These are phyloP conservation scores for Tenthredo mesomela DNA, from an alignment of 2,888 invertebrate genomes.

Conservation along the genomic window DNA sequence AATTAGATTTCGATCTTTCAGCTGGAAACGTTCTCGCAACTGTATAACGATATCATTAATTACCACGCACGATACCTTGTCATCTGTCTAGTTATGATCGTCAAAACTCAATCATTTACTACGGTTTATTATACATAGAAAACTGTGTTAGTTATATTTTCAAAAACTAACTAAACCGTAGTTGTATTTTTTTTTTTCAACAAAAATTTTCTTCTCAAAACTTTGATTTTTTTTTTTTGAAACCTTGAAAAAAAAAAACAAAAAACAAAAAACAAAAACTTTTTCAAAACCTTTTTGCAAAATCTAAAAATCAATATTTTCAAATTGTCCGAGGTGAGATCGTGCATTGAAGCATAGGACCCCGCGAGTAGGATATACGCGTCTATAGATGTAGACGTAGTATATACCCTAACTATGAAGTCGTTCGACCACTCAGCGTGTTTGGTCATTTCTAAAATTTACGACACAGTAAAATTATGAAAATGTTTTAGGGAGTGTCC, in stretches of 20 bases:
- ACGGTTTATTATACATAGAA: background rate
- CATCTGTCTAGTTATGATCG: slow-evolving; percentile 2
- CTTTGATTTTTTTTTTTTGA: background rate
- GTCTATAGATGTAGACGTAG: background rate
- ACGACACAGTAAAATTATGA: slow-evolving; percentile 53
- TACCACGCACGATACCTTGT: slow-evolving; percentile 15
- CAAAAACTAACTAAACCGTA: background rate
- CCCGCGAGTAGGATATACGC: background rate
- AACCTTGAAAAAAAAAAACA: no score
- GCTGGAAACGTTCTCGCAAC: background rate
- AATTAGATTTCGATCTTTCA: background rate
- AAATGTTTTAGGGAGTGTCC: slow-evolving; percentile 51
- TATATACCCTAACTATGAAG: slow-evolving; percentile 28
- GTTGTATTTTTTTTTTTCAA: no score
- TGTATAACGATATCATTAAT: slow-evolving; percentile 29
- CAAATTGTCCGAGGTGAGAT: background rate
- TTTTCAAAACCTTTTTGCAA: background rate
- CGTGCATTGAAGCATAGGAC: background rate
- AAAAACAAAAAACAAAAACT: no score
- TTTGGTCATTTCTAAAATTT: slow-evolving; percentile 53
- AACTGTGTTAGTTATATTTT: background rate
- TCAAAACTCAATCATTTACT: background rate
- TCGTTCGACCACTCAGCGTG: slow-evolving; percentile 48
- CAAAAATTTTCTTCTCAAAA: background rate
- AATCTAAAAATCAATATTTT: background rate